A percentile compares a stretch with the other conserved stretches of the same genome.
These are phyloP conservation scores for Typhlichthys subterraneus DNA, from an alignment of 2,797 vertebrate species.

Conservation along the genomic window DNA sequence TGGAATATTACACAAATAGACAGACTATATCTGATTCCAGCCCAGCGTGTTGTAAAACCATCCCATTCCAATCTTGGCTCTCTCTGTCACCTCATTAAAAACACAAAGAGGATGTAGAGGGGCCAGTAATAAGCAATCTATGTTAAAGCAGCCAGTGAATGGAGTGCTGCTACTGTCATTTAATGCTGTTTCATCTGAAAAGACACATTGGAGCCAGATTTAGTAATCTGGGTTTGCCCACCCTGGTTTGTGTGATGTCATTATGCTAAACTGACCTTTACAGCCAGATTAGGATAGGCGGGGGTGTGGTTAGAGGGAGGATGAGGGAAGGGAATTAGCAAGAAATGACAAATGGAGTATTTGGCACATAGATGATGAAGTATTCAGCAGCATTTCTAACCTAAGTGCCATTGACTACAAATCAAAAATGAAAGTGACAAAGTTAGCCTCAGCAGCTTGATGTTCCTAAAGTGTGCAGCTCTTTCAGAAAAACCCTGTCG, in stretches of 20 bases:
- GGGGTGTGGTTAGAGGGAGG: slow-evolving; percentile 50
- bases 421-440: slow-evolving; percentile 52
- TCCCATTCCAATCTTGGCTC: slow-evolving; percentile 70
- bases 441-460: slow-evolving; percentile 49
- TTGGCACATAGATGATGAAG: slow-evolving; percentile 70
- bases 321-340: slow-evolving; percentile 80
- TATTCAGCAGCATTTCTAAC: slow-evolving; percentile 61
- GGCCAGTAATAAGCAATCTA: slow-evolving; percentile 71
- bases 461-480: slow-evolving; percentile 44
- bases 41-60: slow-evolving; percentile 69
- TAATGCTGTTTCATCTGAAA: slow-evolving; percentile 78
- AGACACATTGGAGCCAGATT: slow-evolving; percentile 76
- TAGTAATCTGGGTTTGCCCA: slow-evolving; percentile 76
- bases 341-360: slow-evolving; percentile 71
- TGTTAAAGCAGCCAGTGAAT: slow-evolving; percentile 74
- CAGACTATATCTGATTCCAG: slow-evolving; percentile 72
- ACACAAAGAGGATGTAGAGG: slow-evolving; percentile 75
- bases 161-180: slow-evolving; percentile 71
- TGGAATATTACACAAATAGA: slow-evolving; percentile 76
- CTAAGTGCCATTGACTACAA: slow-evolving; percentile 58
- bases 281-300: slow-evolving; percentile 75
- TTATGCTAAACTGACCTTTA: slow-evolving; percentile 86
- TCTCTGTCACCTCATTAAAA: slow-evolving; percentile 79
- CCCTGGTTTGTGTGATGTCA: slow-evolving; percentile 77
- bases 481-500: slow-evolving; percentile 56